phyloP scores from a whole-genome alignment of 35 echinoderm and acorn worm genomes.

The Hemicentrotus pulcherrimus region DNA sequence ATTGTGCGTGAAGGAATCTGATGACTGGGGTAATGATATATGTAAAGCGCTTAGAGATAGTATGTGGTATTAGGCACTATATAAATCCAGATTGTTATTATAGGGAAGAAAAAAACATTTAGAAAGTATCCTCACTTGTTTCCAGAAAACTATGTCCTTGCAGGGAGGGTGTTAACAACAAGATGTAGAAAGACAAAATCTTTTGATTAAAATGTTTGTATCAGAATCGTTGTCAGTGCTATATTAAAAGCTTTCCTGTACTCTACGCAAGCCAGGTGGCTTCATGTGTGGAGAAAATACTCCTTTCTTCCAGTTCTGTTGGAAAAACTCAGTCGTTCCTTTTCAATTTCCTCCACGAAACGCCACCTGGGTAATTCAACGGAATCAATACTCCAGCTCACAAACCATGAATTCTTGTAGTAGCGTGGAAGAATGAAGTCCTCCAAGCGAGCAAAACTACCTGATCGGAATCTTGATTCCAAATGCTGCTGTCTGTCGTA shows the following conservation, averaged over 20 bases:
- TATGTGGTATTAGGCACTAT: too few species aligned
- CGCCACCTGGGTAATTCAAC: neutral
- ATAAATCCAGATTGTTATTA: too few species aligned
- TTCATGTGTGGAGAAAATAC: neutral
- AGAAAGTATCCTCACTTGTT: neutral
- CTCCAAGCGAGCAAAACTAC: neutral
- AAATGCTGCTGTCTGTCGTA: neutral
- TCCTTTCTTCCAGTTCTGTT: neutral
- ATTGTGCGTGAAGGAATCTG: too few species aligned
- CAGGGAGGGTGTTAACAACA: neutral
- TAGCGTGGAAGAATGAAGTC: neutral
- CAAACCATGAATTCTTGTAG: slow-evolving; percentile 2
- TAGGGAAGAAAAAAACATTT: too few species aligned
- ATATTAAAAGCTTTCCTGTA: neutral
- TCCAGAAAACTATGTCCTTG: neutral
- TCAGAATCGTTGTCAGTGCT: neutral
- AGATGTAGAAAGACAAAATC: neutral
- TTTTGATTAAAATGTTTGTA: neutral
- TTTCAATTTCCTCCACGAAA: neutral
- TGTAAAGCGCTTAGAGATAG: too few species aligned
- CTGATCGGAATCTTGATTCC: neutral
- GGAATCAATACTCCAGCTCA: neutral
- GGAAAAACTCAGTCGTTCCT: neutral
- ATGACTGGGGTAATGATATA: too few species aligned
- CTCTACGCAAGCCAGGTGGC: neutral